Conservation (phyloP, 2,888 invertebrate species). For the Micropterix aruncella region DNA sequence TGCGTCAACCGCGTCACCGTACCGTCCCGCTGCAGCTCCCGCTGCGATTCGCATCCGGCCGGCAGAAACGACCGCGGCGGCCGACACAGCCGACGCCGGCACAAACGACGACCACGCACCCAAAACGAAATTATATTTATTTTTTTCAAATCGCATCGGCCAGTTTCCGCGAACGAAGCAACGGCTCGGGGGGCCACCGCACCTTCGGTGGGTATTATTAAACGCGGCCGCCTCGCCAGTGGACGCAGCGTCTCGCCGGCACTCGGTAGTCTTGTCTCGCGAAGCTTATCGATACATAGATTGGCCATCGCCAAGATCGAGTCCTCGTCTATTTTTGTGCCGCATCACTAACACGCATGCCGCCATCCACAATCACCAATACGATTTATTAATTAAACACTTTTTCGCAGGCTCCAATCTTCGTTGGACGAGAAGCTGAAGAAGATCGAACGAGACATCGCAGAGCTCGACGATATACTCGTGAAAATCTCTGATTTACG, state of each 20-base stretch:
- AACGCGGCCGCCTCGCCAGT: neutral
- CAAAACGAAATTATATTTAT: neutral
- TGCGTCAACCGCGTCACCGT: too few relatives aligned
- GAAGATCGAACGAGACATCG: conserved; percentile 60
- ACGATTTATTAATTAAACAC: conserved; percentile 13
- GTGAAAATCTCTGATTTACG: conserved; percentile 54
- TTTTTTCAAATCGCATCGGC: neutral
- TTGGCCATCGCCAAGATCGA: conserved; percentile 1
- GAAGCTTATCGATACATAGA: too few relatives aligned
- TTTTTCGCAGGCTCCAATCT: conserved; percentile 60
- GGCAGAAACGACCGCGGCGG: conserved; percentile 8
- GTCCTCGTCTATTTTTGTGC: neutral
- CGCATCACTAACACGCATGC: neutral
- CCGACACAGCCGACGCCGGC: conserved; percentile 8
- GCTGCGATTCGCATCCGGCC: conserved; percentile 14
- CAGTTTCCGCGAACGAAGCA: conserved; percentile 11
- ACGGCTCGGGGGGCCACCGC: conserved; percentile 14
- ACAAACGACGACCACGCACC: conserved; percentile 1
- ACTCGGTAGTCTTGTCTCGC: neutral
- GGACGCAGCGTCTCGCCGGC: neutral
- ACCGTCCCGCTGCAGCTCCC: conserved; percentile 11
- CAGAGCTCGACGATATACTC: conserved; percentile 61
- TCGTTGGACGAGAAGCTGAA: conserved; percentile 61
- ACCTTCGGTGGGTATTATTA: conserved; percentile 10
- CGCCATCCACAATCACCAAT: neutral